Conservation (phyloP, 2,797 vertebrate species). For the Florisuga fusca region DNA sequence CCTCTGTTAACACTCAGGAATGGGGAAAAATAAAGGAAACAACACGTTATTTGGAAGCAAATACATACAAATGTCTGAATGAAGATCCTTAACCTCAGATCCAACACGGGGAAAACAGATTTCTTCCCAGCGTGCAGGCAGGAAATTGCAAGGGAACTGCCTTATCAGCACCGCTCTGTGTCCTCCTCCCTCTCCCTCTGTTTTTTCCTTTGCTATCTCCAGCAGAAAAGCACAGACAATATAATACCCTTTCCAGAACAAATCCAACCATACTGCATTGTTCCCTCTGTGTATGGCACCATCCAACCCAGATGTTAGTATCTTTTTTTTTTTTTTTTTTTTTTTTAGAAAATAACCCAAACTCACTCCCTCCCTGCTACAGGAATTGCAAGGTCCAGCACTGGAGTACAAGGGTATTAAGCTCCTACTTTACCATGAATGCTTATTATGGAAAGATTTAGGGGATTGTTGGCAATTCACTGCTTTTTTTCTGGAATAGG, state of each 20-base stretch:
- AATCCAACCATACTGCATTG: neutral
- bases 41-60: neutral
- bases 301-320: accelerated
- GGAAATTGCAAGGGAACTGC: neutral
- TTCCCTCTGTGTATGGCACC: neutral
- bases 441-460: neutral
- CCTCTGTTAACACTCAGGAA: accelerated
- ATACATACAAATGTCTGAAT: accelerated
- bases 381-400: neutral
- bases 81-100: neutral
- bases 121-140: neutral
- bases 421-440: neutral
- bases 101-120: neutral
- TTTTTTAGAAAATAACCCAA: neutral
- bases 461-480: neutral
- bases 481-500: neutral
- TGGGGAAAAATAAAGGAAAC: neutral
- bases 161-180: neutral
- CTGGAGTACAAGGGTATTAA: neutral
- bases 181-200: neutral
- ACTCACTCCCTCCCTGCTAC: neutral
- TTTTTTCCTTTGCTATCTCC: neutral
- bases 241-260: neutral
- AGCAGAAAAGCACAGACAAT: neutral
- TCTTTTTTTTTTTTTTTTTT: neutral